phyloP scores from a whole-genome alignment of 2,888 invertebrate genomes.

The Amphipyra tragopoginis region DNA sequence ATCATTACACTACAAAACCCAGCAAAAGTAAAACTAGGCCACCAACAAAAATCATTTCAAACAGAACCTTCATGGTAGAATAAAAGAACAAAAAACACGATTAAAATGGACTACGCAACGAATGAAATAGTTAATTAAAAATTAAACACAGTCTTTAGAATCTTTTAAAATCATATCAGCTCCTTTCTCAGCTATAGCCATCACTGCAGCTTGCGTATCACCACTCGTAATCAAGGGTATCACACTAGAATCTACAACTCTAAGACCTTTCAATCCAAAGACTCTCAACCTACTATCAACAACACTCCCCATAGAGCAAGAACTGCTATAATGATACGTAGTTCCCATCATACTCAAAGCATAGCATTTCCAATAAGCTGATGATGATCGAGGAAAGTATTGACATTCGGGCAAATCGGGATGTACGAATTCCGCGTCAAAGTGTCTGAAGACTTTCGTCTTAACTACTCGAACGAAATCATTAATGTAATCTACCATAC shows the following conservation, averaged over 20 bases:
- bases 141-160: neutral
- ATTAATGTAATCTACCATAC: constrained; percentile 74
- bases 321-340: constrained; percentile 43
- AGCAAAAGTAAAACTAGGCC: no score
- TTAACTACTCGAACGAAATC: constrained; percentile 70
- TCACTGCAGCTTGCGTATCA: constrained; percentile 89
- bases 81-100: no score
- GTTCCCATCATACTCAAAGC: constrained; percentile 25
- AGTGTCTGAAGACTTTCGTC: constrained; percentile 76
- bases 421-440: constrained; percentile 67
- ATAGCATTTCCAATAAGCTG: constrained; percentile 51
- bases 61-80: no score
- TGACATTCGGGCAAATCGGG: constrained; percentile 45
- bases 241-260: constrained; percentile 91
- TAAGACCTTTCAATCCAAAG: constrained; percentile 85
- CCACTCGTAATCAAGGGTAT: constrained; percentile 90
- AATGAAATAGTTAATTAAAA: no score
- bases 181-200: constrained; percentile 91
- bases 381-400: neutral
- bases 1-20: no score
- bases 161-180: constrained; percentile 54
- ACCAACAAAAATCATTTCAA: no score
- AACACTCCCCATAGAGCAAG: constrained; percentile 56
- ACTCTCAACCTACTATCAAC: constrained; percentile 69
- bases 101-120: no score